These are phyloP conservation scores for Ptychoptera albimana DNA, from an alignment of 2,888 invertebrate species.

Conservation along the genomic window DNA sequence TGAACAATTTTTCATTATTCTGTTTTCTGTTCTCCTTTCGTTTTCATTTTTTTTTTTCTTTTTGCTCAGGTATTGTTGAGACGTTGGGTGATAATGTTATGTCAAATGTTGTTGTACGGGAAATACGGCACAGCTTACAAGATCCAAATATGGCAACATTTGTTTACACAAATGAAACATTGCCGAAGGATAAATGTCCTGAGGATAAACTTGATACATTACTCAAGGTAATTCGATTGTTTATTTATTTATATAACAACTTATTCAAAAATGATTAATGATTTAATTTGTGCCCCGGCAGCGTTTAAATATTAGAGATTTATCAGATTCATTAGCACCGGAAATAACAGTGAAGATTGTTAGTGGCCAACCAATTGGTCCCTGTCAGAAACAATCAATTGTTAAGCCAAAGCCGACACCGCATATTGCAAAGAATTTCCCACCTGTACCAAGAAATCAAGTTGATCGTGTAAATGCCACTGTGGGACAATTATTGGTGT, in stretches of 20 bases:
- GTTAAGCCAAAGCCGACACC: slow-evolving; percentile 36
- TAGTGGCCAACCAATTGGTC: slow-evolving; percentile 46
- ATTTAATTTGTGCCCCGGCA: slow-evolving; percentile 18
- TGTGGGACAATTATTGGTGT: slow-evolving; percentile 65
- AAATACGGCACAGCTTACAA: slow-evolving; percentile 23
- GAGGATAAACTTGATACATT: slow-evolving; percentile 53
- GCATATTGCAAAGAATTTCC: slow-evolving; percentile 43
- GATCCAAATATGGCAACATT: slow-evolving; percentile 38
- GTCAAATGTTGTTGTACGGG: slow-evolving; percentile 25
- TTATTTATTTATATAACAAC: slow-evolving; percentile 1
- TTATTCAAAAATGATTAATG: background rate
- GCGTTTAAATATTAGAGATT: slow-evolving; percentile 31
- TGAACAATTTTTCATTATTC: slow-evolving; percentile 29
- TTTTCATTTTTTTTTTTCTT: background rate
- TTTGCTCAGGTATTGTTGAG: slow-evolving; percentile 24
- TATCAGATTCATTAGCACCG: slow-evolving; percentile 46
- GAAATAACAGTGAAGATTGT: slow-evolving; percentile 49
- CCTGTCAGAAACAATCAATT: slow-evolving; percentile 41
- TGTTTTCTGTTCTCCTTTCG: slow-evolving; percentile 13
- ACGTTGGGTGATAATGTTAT: slow-evolving; percentile 29
- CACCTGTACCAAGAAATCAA: slow-evolving; percentile 67
- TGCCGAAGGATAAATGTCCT: slow-evolving; percentile 65
- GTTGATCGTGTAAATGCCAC: slow-evolving; percentile 71
- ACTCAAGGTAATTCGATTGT: slow-evolving; percentile 37
- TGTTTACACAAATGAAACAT: slow-evolving; percentile 66